Evolutionary conservation across 2,797 vertebrate species (phyloP), one percentile per base, ranked within the genome.

Genomic region (Apogon talboti): DNA sequence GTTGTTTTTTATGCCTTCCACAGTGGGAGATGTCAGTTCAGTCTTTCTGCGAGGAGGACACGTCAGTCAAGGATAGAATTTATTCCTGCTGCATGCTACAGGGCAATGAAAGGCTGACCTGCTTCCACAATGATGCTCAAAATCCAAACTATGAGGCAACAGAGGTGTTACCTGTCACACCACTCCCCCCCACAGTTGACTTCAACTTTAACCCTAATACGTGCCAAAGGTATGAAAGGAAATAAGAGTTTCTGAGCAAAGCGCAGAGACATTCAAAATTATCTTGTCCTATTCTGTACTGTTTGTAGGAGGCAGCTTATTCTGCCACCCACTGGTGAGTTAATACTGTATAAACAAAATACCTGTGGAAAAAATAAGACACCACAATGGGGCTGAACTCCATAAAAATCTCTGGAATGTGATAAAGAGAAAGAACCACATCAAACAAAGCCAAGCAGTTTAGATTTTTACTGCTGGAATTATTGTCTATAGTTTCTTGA

Each of bases 1-100:
- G 8, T 45, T 51, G 19, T 60, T 7, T 54, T 42, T 21, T 68
- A 6, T 79, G 41, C 56, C 30, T 59, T 4, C 52, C 55, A 13
- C 66, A 95, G 94, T 95, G 94, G 94, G 55, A 86, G 74, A 73
- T 59, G 9, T 79, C 81, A 0, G 53, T 94, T 1, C 0, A 69
- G 13, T 15, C 42, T 3, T 95, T 89, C 84, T 95, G 94, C 63
- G 0, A 48, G 1, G 74, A 83, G 1, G 90, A 74, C 3, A 0
- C 73, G 7, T 35, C 70, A 0, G 50, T 92, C 4, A 92, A 92
- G 52, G 75, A 87, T 61, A 42, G 12, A 0, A n/a, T 63, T 7
- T 78, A 91, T 50, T 3, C 55, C 24, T 95, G 94, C 84, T 95
- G 94, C 71, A 66, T 1, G 13, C 1, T 1, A 2, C 11, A 0